Evolutionary conservation across 2,888 invertebrate species (phyloP).

Genomic region (Melinopterus prodromus): DNA sequence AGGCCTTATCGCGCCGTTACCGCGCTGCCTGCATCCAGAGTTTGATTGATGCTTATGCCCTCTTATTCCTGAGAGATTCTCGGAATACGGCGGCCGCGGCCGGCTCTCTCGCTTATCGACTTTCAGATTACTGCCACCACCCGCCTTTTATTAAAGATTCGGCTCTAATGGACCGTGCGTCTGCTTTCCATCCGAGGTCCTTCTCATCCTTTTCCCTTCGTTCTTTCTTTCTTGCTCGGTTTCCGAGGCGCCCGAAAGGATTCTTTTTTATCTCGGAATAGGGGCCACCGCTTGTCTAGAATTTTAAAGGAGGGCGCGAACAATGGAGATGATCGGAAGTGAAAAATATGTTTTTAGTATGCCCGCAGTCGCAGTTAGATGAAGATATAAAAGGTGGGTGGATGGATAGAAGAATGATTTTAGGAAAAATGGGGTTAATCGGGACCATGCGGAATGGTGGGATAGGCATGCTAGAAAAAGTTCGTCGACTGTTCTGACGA

Average conservation of each 20-base stretch:
- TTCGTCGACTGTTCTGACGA: too few relatives aligned
- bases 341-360: background rate
- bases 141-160: constrained; percentile 31
- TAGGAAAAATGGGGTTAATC: background rate
- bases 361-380: background rate
- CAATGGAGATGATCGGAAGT: background rate
- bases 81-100: constrained; percentile 30
- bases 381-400: background rate
- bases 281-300: background rate
- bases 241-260: background rate
- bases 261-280: background rate
- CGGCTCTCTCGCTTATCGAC: constrained; percentile 25
- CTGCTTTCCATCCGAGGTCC: constrained; percentile 26
- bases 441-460: too few relatives aligned
- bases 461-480: too few relatives aligned
- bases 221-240: constrained; percentile 15
- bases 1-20: background rate
- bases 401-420: background rate
- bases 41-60: constrained; percentile 41
- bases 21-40: background rate
- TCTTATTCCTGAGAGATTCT: constrained; percentile 39
- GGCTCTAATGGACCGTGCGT: constrained; percentile 34
- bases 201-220: background rate
- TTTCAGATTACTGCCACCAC: constrained; percentile 29
- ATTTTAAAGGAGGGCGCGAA: background rate